Percentiles rank a stretch among this genome's conserved stretches.
phyloP scores from a whole-genome alignment of 2,888 invertebrate genomes.

The Netelia melanura region DNA sequence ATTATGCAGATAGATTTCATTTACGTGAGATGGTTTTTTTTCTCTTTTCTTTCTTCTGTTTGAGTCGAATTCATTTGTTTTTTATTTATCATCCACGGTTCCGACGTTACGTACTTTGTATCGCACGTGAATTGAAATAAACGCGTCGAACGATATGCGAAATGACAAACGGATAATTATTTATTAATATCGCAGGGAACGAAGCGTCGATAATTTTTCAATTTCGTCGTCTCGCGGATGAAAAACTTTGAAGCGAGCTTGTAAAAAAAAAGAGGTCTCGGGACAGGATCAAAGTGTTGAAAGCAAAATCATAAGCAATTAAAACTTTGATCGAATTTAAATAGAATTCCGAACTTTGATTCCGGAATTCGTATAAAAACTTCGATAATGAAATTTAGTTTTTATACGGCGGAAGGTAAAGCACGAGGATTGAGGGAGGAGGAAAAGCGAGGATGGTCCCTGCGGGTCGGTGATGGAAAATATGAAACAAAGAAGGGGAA shows the following conservation, averaged over 20 bases:
- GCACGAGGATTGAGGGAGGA: not conserved
- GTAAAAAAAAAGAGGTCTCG: no score
- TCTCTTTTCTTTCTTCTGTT: conserved; percentile 1
- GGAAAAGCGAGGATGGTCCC: conserved; percentile 24
- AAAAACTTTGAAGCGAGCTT: no score
- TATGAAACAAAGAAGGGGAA: conserved; percentile 13
- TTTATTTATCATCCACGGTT: not conserved
- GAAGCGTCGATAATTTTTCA: no score
- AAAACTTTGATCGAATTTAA: conserved; percentile 12
- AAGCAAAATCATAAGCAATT: conserved; percentile 2
- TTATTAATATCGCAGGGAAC: no score
- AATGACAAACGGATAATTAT: no score
- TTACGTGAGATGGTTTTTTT: conserved; percentile 4
- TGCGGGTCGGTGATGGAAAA: conserved; percentile 1
- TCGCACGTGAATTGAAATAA: no score
- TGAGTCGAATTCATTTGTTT: not conserved
- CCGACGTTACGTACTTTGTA: no score
- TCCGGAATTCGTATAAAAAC: conserved; percentile 10
- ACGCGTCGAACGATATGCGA: no score
- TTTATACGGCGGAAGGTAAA: not conserved
- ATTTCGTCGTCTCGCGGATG: no score
- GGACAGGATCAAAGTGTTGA: not conserved
- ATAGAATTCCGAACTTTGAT: conserved; percentile 23
- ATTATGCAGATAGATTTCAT: conserved; percentile 29
- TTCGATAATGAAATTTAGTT: conserved; percentile 14